Base-by-base conservation (phyloP, 23 tunicate species). In the Trididemnum miniatum region DNA sequence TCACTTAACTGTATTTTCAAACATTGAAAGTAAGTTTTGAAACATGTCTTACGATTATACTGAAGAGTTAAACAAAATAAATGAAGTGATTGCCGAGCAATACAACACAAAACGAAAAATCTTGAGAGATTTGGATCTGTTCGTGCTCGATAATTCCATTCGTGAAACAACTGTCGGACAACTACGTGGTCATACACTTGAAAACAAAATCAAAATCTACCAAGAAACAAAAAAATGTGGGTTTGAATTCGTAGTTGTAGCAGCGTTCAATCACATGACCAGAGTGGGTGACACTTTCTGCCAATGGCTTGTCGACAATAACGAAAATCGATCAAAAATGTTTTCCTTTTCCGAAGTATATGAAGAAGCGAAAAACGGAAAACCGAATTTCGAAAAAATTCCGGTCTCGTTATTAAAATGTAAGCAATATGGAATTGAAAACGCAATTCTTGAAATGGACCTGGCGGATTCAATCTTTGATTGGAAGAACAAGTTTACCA, bases 121-220 rank as follows among this genome's bases (percentile, higher is more conserved):
- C 5, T 25, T 77, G 38, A 52, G 82, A 18, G 67, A 77, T 5
- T 31, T 54, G 24, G 82, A 77, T 33, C 32, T 77, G 7, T 51
- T 54, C 27, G 82, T 77, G 15, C 67, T 77, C 1, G 82, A 77
- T 25, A 77, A 77, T 27, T 77, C 82, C 9, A 77, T 77, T 77
- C 82, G 82, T 26, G 82, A 77, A 33, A 77, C 82, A 9, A 77
- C 82, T 52, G 82, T 77, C 4, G 82, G 82, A 22, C 69, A 52
- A 12, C 69, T 77, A 7, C 82, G 82, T 57, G 82, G 82, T 1
- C 82, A 77, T 38, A 77, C 82, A 5, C 82, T 77, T 54, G 82
- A 77, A 57, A 77, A 77, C 69, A 77, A 77, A 29, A 77, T 77
- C 69, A 54, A 52, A 31, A 77, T 77, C 29, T 77, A 52, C 35